Evolutionary conservation across 2,888 invertebrate species (phyloP).

Genomic region (Anorthoa munda): DNA sequence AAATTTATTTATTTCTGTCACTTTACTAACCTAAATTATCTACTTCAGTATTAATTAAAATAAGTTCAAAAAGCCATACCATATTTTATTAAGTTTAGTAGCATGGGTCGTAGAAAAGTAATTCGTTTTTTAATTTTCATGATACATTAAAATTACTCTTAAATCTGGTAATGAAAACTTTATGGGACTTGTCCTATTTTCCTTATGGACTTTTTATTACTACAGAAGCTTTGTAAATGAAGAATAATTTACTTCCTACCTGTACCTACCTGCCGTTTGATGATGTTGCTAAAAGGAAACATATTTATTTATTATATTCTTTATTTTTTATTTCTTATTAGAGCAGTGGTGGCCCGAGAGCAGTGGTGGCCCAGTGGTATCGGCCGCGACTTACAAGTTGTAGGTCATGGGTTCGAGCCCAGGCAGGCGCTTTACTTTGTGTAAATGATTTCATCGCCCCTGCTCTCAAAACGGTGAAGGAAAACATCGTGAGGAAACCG

Average conservation of each 20-base stretch:
- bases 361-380: no score
- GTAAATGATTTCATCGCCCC: no score
- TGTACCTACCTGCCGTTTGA: constrained; percentile 14
- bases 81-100: not conserved
- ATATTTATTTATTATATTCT: no score
- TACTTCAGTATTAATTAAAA: no score
- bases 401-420: no score
- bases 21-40: no score
- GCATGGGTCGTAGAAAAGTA: not conserved
- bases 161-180: constrained; percentile 48
- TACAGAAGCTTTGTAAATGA: constrained; percentile 39
- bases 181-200: constrained; percentile 37
- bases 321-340: no score
- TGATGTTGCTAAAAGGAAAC: constrained; percentile 14
- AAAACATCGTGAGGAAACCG: no score
- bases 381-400: no score
- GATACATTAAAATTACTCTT: constrained; percentile 32
- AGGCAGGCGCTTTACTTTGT: no score
- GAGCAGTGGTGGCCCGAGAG: no score
- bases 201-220: constrained; percentile 40
- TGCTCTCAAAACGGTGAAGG: no score
- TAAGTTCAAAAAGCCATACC: not conserved
- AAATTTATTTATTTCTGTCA: not conserved
- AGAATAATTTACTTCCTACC: constrained; percentile 13
- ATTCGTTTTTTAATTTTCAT: constrained; percentile 22